Base-by-base conservation (phyloP, 2,888 invertebrate genomes). In the Oxycera nigricornis region DNA sequence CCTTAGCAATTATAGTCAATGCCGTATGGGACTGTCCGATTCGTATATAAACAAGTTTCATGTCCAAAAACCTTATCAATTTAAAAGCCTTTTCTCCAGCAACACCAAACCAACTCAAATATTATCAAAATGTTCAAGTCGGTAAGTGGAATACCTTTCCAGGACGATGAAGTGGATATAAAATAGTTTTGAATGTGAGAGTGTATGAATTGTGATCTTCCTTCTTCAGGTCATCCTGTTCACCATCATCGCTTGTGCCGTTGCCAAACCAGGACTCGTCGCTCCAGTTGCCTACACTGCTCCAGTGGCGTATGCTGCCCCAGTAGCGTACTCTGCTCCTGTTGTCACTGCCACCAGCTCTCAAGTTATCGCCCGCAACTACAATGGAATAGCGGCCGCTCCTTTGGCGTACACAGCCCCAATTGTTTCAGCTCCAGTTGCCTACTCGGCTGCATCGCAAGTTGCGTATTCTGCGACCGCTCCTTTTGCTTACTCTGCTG, bases 321-420 rank as follows among this genome's bases (percentile, higher is more conserved):
- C 65, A 28, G 82, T 87, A 59, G 83, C 86, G 61, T 87, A 87
- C 82, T 82, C 85, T 1, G 84, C 87, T 0, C 86, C 88, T 0
- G 82, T 86, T 14, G 65, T 65, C 9, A 65, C 73, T 4, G 65
- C 73, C 17, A 55, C 65, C 31, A 73, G 73, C 30, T 65, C 73
- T n/a, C 73, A 73, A 17, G 73, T 73, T 52, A 14, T 73, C 39
- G 73, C 73, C 17, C 73, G 73, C 24, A 73, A 73, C 20, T 73
- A 65, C 57, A 73, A 73, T 52, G 73, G 73, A 73, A 0, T 73
- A 22, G 65, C 73, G 24, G 39, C 73, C 26, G 22, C 73, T 11
- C 28, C 74, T 7, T 61, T 65, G 35, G 72, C 65, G 14, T 57
- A 35, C 24, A 20, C 67, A 20, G 55, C 68, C 28, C 68, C 74